Evolutionary conservation across 2,888 invertebrate species (phyloP), one percentile per base, ranked within the genome.

Genomic region (Calameuta filiformis): DNA sequence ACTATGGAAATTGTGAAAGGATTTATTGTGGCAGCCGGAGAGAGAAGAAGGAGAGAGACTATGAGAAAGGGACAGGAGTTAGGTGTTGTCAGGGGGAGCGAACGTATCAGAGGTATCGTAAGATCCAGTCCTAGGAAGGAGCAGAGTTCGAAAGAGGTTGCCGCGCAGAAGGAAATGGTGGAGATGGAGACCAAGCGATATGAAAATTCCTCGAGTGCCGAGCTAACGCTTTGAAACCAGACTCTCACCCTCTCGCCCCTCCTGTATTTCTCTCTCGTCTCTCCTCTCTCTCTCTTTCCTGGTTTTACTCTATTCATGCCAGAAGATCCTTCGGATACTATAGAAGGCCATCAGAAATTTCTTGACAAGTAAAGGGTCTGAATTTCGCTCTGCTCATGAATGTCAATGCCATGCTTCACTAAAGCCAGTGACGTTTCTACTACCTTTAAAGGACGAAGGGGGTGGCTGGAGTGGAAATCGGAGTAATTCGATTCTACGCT

Each of bases 121-220:
- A 6, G 56, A 23, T 56, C 56, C 40, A 15, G 40, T 40, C 40
- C 15, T 56, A 15, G 23, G 56, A 23, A 56, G 56, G 56, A 56
- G 56, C 23, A 56, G 56, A 56, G 56, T 56, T 56, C 56, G 56
- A 56, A 56, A 56, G 56, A 56, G 56, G 56, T 23, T 56, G 23
- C 56, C 23, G 56, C 23, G 23, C 9, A 56, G 56, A 56, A 56
- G 56, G 23, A 23, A 23, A 23, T 56, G 31, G 35, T 23, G n/a
- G 35, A 71, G 68, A 73, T 37, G 75, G 77, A 75, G 40, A 12
- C 68, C 37, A 75, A 77, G 73, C 75, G 77, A 77, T 77, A 77
- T 77, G 77, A 77, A 71, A 77, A 77, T 77, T 77, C 77, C 71
- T 77, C 34, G 77, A 74, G 77, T 75, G 77, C 77, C 77, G 40